Conservation (phyloP, 2,888 invertebrate genomes). For the Drosophila pegasa region DNA sequence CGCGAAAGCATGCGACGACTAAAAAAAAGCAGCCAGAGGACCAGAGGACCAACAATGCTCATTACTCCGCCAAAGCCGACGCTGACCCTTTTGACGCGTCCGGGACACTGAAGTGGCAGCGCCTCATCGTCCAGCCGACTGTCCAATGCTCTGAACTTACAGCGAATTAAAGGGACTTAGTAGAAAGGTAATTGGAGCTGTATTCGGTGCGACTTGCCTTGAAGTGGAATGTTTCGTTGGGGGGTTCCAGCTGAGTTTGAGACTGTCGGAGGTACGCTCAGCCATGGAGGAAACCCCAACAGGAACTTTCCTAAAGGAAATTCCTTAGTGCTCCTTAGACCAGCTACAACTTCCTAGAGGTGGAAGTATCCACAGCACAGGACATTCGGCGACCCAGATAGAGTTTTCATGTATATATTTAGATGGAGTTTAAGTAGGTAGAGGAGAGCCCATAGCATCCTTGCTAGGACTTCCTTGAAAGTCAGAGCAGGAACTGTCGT, state of each 20-base stretch:
- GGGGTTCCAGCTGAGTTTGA: background rate
- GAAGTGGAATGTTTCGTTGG: background rate
- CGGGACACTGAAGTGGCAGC: conserved; percentile 33
- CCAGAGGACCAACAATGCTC: conserved; percentile 41
- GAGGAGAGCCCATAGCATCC: background rate
- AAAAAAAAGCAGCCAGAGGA: conserved; percentile 12
- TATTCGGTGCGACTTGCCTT: background rate
- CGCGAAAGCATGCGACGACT: conserved; percentile 46
- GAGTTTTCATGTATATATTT: too few species aligned
- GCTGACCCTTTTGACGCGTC: conserved; percentile 55
- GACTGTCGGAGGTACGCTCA: background rate
- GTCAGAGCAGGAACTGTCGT: background rate
- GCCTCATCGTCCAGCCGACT: conserved; percentile 33
- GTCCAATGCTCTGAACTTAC: conserved; percentile 30
- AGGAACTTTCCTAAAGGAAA: background rate
- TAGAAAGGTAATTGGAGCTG: too few species aligned
- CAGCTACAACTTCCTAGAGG: background rate
- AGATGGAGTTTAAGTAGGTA: background rate
- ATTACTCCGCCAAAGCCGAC: conserved; percentile 35
- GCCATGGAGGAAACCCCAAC: too few species aligned
- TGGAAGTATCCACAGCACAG: background rate
- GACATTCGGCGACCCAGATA: too few species aligned
- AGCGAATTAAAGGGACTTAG: background rate
- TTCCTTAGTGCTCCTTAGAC: too few species aligned
- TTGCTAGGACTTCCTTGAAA: background rate